These are phyloP conservation scores for Paralvinella palmiformis DNA, from an alignment of 1,140 invertebrate species.

Conservation along the genomic window DNA sequence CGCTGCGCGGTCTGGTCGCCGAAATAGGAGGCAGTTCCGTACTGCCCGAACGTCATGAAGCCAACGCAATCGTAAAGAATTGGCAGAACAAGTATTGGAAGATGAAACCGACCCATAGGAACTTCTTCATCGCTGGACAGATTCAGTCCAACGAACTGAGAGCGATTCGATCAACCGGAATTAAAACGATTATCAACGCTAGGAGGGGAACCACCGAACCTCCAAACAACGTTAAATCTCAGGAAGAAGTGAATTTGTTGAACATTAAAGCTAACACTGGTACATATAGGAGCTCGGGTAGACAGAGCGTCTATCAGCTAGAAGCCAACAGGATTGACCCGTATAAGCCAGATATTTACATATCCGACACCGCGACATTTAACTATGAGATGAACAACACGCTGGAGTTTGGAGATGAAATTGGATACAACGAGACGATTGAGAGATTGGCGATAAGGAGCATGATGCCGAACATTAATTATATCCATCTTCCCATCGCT, in stretches of 20 bases:
- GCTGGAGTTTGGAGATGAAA: constrained; percentile 40
- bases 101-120: constrained; percentile 33
- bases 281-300: constrained; percentile 27
- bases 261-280: constrained; percentile 30
- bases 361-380: constrained; percentile 24
- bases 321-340: constrained; percentile 27
- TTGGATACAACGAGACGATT: constrained; percentile 33
- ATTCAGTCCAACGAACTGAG: too few species aligned
- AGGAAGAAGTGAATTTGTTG: constrained; percentile 33
- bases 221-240: constrained; percentile 26
- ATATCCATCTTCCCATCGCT: background rate
- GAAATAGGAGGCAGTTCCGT: too few species aligned
- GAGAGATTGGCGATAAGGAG: background rate
- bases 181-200: constrained; percentile 34
- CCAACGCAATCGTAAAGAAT: too few species aligned
- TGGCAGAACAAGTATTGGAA: constrained; percentile 38
- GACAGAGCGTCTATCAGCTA: constrained; percentile 27
- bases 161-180: too few species aligned
- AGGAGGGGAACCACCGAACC: constrained; percentile 26
- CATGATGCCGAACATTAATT: too few species aligned
- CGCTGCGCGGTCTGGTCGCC: too few species aligned
- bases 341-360: constrained; percentile 25
- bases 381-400: constrained; percentile 36
- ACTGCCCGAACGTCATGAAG: too few species aligned
- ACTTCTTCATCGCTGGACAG: constrained; percentile 38